Conservation (phyloP, 2,113 vertebrate genomes). For the Amia ocellicauda region DNA sequence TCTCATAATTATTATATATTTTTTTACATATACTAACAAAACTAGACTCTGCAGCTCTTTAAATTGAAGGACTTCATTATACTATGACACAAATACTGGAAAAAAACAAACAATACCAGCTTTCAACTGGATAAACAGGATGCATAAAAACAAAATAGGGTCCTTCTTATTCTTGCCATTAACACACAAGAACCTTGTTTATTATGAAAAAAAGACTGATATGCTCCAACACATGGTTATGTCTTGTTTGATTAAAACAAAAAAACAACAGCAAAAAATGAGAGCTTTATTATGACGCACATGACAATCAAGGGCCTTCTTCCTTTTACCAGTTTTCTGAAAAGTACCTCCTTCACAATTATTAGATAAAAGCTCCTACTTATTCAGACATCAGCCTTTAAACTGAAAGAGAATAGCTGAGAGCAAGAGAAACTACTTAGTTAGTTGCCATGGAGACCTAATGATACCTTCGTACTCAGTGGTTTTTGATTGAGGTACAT, state of each 20-base stretch:
- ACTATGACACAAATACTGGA: too few species aligned
- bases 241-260: slow-evolving; percentile 52
- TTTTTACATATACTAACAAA: too few species aligned
- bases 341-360: slow-evolving; percentile 69
- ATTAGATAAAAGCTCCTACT: slow-evolving; percentile 81
- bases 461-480: slow-evolving; percentile 75
- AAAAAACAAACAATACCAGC: too few species aligned
- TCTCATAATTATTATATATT: too few species aligned
- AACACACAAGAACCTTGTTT: slow-evolving; percentile 7
- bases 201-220: background rate
- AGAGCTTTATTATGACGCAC: slow-evolving; percentile 55
- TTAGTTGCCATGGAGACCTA: slow-evolving; percentile 88
- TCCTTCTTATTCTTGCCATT: background rate
- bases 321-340: slow-evolving; percentile 56
- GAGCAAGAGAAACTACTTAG: slow-evolving; percentile 73
- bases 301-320: slow-evolving; percentile 51
- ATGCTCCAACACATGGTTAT: slow-evolving; percentile 41
- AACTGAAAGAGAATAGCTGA: slow-evolving; percentile 69
- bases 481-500: slow-evolving; percentile 66
- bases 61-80: too few species aligned
- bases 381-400: slow-evolving; percentile 67
- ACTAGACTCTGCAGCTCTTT: background rate
- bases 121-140: too few species aligned
- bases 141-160: background rate
- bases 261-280: too few species aligned